Percentiles rank a stretch among this genome's conserved stretches.
phyloP scores from a whole-genome alignment of 2,797 vertebrate genomes.

The Gephyroberyx darwinii region DNA sequence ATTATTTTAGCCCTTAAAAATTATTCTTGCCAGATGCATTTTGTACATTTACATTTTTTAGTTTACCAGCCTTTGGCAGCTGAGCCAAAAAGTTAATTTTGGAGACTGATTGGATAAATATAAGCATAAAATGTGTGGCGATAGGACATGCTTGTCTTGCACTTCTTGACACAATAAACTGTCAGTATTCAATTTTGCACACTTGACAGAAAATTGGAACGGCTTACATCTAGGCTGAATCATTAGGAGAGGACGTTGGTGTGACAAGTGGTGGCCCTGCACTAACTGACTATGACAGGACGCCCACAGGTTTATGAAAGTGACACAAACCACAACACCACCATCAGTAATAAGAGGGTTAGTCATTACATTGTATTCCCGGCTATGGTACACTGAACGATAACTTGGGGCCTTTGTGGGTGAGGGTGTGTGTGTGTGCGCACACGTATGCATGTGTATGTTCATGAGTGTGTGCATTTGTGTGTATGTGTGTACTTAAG shows the following conservation, averaged over 20 bases:
- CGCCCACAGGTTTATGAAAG: slow-evolving; percentile 41
- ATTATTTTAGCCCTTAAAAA: neutral
- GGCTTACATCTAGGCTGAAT: slow-evolving; percentile 24
- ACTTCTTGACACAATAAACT: slow-evolving; percentile 7
- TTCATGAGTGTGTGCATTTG: neutral
- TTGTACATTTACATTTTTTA: no score
- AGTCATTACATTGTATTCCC: slow-evolving; percentile 40
- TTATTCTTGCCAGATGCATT: neutral
- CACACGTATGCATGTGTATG: neutral
- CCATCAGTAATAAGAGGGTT: slow-evolving; percentile 22
- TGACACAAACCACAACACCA: slow-evolving; percentile 24
- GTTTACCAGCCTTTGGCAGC: no score
- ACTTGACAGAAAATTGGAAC: neutral
- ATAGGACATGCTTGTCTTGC: neutral
- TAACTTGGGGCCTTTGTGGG: slow-evolving; percentile 9
- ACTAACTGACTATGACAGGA: slow-evolving; percentile 19
- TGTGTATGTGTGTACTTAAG: neutral
- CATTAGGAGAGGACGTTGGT: slow-evolving; percentile 39
- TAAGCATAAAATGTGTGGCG: neutral
- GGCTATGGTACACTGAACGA: neutral
- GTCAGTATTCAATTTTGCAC: neutral
- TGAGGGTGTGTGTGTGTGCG: neutral
- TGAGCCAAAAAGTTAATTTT: no score
- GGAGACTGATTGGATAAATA: no score
- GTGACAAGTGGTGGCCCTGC: slow-evolving; percentile 17